These are phyloP conservation scores for Tachysurus fulvidraco DNA, from an alignment of 2,113 vertebrate genomes.

Conservation along the genomic window DNA sequence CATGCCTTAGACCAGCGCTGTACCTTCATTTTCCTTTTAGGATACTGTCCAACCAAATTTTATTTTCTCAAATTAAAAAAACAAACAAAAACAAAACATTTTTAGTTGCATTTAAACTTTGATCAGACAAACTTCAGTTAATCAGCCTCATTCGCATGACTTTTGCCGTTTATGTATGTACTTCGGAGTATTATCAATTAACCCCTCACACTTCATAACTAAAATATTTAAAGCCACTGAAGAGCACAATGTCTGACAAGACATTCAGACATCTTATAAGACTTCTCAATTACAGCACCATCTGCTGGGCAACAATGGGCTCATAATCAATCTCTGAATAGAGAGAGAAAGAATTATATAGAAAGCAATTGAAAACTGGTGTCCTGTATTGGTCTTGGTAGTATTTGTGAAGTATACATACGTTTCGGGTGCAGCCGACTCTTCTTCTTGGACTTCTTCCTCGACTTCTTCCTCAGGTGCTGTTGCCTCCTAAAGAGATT, in stretches of 20 bases:
- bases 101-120: not conserved
- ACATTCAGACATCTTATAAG: too few species aligned
- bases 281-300: not conserved
- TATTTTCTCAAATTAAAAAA: too few species aligned
- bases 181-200: not conserved
- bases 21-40: not conserved
- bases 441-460: conserved; percentile 5
- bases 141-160: not conserved
- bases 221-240: not conserved
- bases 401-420: conserved; percentile 25
- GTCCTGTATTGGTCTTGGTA: not conserved
- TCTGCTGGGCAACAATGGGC: not conserved
- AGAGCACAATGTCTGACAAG: not conserved
- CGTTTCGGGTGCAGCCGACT: conserved; percentile 26
- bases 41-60: too few species aligned
- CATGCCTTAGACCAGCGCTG: not conserved
- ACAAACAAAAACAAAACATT: not conserved
- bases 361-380: not conserved
- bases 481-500: conserved; percentile 44
- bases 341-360: not conserved
- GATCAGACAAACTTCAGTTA: too few species aligned
- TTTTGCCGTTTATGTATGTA: not conserved
- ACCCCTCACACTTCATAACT: not conserved
- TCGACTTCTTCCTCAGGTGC: conserved; percentile 41
- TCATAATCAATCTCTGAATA: not conserved